Conservation (phyloP, 2,888 invertebrate genomes). For the Diabrotica balteata region DNA sequence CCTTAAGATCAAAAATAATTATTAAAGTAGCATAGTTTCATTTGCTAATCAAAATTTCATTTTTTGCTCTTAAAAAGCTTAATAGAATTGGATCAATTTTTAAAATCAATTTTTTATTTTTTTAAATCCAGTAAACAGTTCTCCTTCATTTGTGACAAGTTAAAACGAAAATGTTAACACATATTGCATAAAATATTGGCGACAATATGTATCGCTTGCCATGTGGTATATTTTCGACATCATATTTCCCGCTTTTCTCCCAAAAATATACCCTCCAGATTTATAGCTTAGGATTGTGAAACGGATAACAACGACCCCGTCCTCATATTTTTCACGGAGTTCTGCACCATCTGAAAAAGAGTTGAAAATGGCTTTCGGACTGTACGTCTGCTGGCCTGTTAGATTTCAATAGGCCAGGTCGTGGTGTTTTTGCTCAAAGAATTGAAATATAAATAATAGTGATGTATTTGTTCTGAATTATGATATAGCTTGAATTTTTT, state of each 20-base stretch:
- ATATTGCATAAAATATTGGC: slow-evolving; percentile 11
- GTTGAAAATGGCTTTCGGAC: slow-evolving; percentile 26
- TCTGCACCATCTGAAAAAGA: slow-evolving; percentile 27
- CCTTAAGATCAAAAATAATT: too few relatives aligned
- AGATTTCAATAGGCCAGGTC: slow-evolving; percentile 5
- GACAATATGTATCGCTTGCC: slow-evolving; percentile 8
- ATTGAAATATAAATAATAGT: too few relatives aligned
- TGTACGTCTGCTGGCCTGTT: slow-evolving; percentile 12
- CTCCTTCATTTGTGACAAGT: neutral
- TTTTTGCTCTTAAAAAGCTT: too few relatives aligned
- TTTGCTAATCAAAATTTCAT: too few relatives aligned
- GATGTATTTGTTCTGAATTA: too few relatives aligned
- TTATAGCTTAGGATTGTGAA: slow-evolving; percentile 11
- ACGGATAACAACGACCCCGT: slow-evolving; percentile 15
- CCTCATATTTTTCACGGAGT: slow-evolving; percentile 28
- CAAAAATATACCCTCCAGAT: slow-evolving; percentile 12
- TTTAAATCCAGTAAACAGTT: neutral
- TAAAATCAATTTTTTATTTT: too few relatives aligned
- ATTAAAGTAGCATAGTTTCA: too few relatives aligned
- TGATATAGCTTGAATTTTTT: too few relatives aligned
- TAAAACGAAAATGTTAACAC: neutral
- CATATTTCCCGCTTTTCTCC: slow-evolving; percentile 11
- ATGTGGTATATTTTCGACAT: slow-evolving; percentile 7
- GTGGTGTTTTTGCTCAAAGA: too few relatives aligned
- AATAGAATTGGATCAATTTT: too few relatives aligned